Conservation (phyloP, 2,888 invertebrate genomes). For the Meta bourneti region DNA sequence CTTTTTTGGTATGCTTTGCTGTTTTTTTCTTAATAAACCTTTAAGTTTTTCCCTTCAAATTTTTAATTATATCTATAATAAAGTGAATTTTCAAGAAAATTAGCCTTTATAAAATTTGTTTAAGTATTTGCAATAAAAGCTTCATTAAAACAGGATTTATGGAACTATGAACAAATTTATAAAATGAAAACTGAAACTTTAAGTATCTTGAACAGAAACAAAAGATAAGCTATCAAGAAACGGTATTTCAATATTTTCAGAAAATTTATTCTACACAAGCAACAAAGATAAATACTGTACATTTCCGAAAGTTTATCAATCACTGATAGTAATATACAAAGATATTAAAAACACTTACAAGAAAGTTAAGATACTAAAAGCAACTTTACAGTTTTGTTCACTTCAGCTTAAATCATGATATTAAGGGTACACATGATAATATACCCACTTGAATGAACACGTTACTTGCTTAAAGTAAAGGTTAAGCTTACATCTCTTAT, state of each 20-base stretch:
- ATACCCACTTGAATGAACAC: slow-evolving; percentile 27
- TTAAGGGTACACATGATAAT: slow-evolving; percentile 14
- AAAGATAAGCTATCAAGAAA: too few relatives aligned
- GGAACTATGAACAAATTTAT: too few relatives aligned
- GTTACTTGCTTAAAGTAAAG: neutral
- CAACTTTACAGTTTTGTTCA: slow-evolving; percentile 60
- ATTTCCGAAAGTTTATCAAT: slow-evolving; percentile 35
- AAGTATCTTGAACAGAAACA: too few relatives aligned
- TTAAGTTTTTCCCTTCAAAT: too few relatives aligned
- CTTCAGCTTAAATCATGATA: slow-evolving; percentile 16
- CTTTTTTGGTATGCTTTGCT: too few relatives aligned
- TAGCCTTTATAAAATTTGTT: too few relatives aligned
- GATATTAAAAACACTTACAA: slow-evolving; percentile 60
- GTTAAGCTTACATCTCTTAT: slow-evolving; percentile 15
- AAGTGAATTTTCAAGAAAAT: too few relatives aligned
- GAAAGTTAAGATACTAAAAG: neutral
- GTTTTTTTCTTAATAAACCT: too few relatives aligned
- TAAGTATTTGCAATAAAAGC: too few relatives aligned
- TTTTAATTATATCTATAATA: too few relatives aligned
- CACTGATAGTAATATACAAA: slow-evolving; percentile 60
- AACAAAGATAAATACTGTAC: slow-evolving; percentile 70
- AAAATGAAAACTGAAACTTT: too few relatives aligned
- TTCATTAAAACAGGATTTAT: too few relatives aligned
- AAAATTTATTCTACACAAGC: slow-evolving; percentile 51
- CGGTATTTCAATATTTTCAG: neutral